A percentile compares a stretch with the other conserved stretches of the same genome.
These are phyloP conservation scores for Phymanthus crucifer DNA, from an alignment of 92 coral and sea anemone species.

Conservation along the genomic window DNA sequence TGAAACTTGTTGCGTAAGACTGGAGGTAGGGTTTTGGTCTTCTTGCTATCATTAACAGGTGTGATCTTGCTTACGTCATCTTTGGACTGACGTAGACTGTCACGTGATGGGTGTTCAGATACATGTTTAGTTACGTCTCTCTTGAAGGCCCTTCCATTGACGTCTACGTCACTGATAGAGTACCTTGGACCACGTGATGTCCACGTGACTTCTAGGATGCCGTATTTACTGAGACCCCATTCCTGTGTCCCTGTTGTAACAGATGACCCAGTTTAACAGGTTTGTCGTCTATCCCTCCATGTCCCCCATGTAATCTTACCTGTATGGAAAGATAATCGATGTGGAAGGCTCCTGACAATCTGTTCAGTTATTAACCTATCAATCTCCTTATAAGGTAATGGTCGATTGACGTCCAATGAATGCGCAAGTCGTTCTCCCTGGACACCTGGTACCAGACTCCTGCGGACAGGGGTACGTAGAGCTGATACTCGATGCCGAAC, in stretches of 20 bases:
- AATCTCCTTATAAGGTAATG: slow-evolving; percentile 25
- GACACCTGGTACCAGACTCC: slow-evolving; percentile 40
- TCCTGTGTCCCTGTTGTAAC: slow-evolving; percentile 18
- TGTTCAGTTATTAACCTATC: slow-evolving; percentile 20
- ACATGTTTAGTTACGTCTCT: background rate
- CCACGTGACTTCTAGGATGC: slow-evolving; percentile 66
- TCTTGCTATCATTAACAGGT: background rate
- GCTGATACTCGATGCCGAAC: background rate
- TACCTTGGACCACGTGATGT: slow-evolving; percentile 35
- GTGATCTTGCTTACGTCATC: background rate
- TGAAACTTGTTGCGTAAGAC: background rate
- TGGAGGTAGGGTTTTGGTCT: background rate
- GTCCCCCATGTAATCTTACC: slow-evolving; percentile 15
- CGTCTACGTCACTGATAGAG: slow-evolving; percentile 7
- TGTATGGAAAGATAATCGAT: slow-evolving; percentile 54
- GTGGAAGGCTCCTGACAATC: slow-evolving; percentile 49
- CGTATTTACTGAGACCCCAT: slow-evolving; percentile 54
- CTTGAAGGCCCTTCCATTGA: slow-evolving; percentile 5
- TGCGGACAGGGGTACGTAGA: slow-evolving; percentile 34
- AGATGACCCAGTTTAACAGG: too few species aligned
- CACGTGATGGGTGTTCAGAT: background rate
- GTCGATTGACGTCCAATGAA: slow-evolving; percentile 31
- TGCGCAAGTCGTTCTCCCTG: slow-evolving; percentile 38
- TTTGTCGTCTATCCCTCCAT: too few species aligned
- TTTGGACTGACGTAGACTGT: background rate